Base-by-base conservation (phyloP, 1,140 invertebrate species). In the Drosophila neocordata region DNA sequence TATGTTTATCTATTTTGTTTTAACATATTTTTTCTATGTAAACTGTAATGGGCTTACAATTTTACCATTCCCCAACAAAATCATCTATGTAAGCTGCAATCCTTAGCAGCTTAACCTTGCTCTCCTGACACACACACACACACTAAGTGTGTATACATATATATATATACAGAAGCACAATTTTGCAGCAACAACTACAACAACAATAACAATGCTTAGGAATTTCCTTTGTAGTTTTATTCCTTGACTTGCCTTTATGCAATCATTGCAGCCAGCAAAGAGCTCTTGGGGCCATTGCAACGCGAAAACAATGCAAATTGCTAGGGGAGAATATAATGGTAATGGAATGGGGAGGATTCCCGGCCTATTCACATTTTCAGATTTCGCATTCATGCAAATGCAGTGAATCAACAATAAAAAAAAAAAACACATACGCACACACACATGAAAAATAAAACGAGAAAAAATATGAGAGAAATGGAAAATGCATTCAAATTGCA, bases 291-390 rank as follows among this genome's bases (percentile, higher is more conserved):
- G 64, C 67, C 69, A 65, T 77, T 81, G 70, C 73, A 82, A 24
- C 56, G 74, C 53, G 68, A 85, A 85, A 85, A 85, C 81, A 85
- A 85, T 85, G 79, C 58, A 75, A 60, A 62, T 72, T 75, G 69
- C 71, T 55, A 59, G 41, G 41, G 41, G 15, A 15, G 44, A 27
- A 27, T 35, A 15, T 6, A 34, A n/a, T n/a, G 37, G 20, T 31
- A 34, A 20, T 12, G 27, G 20, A 64, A 11, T 22, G 65, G 62
- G 68, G 53, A 77, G 69, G 81, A 71, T 75, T 80, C 85, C 77
- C 77, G 59, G 82, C 79, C 82, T 88, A 88, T 87, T 82, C 82
- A 82, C 78, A 84, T 87, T 84, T 75, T 81, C 63, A 65, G 69
- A 84, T 87, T 84, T 87, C 53, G 63, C 72, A 84, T 84, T 79